phyloP scores from a whole-genome alignment of 1,140 invertebrate species.

The Proales similis region DNA sequence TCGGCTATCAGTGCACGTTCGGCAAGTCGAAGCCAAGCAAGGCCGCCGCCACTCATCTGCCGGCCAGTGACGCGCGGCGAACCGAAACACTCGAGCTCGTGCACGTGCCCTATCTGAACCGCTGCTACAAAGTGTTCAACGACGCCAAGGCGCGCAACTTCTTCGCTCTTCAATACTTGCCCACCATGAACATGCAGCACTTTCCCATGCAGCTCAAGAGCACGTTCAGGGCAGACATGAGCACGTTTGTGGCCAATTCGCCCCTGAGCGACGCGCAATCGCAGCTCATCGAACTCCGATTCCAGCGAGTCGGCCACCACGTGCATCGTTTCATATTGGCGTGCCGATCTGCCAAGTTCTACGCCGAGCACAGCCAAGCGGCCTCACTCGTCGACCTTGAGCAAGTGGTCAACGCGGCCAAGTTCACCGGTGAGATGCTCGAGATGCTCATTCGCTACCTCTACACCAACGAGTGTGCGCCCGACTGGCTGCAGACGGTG shows the following conservation, averaged over 20 bases:
- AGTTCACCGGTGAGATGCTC: conserved; percentile 10
- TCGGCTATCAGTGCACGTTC: neutral
- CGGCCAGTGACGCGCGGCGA: too few species aligned
- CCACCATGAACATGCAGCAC: neutral
- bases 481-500: conserved; percentile 4
- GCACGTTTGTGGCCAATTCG: conserved; percentile 10
- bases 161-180: conserved; percentile 14
- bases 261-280: neutral
- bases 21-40: neutral
- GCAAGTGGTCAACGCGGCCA: neutral
- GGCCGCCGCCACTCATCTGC: neutral
- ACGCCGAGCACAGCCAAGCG: neutral
- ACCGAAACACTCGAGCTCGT: conserved; percentile 13
- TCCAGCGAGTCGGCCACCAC: neutral
- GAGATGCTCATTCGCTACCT: conserved; percentile 8
- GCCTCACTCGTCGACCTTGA: neutral
- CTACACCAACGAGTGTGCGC: conserved; percentile 2
- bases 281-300: conserved; percentile 3
- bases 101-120: neutral
- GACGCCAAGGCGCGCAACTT: conserved; percentile 32
- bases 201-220: conserved; percentile 14
- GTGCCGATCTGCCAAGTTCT: conserved; percentile 8
- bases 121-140: conserved; percentile 10
- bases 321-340: conserved; percentile 2
- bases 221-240: conserved; percentile 1